Evolutionary conservation across 2,888 invertebrate genomes (phyloP).

Genomic region (Micoletzkya japonica): DNA sequence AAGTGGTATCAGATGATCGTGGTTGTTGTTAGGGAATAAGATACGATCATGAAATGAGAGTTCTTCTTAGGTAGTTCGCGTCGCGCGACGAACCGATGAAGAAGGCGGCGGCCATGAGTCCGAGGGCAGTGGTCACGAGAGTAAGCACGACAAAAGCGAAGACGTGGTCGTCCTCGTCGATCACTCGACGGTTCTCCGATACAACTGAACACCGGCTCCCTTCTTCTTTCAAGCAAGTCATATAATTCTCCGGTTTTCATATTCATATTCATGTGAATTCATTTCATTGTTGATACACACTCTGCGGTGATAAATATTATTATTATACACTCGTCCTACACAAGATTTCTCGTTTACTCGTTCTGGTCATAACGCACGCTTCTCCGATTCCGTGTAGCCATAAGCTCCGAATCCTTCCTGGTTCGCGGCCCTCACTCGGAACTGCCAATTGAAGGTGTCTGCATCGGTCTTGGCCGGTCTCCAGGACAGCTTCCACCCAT

Average conservation of each 20-base stretch:
- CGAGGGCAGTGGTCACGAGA: conserved; percentile 21
- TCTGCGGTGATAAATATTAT: too few species aligned
- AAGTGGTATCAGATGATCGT: neutral
- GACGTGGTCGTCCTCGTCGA: conserved; percentile 16
- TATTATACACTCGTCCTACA: too few species aligned
- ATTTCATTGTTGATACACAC: too few species aligned
- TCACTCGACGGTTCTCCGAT: neutral
- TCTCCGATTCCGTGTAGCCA: conserved; percentile 30
- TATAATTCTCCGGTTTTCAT: too few species aligned
- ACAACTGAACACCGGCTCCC: neutral
- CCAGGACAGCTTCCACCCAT: conserved; percentile 53
- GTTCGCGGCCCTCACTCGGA: conserved; percentile 60
- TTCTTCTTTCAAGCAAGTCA: neutral
- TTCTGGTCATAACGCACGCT: conserved; percentile 25
- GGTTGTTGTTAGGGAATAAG: neutral
- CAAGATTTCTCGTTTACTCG: neutral
- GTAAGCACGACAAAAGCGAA: conserved; percentile 16
- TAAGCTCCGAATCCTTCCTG: conserved; percentile 62
- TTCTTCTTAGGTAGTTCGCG: too few species aligned
- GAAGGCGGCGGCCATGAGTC: neutral
- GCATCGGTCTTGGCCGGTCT: conserved; percentile 44
- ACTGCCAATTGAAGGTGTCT: conserved; percentile 26
- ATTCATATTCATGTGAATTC: too few species aligned
- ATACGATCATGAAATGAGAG: neutral
- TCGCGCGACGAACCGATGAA: conserved; percentile 4